Evolutionary conservation across 2,113 vertebrate species (phyloP), one percentile per base, ranked within the genome.

Genomic region (Lophochroa leadbeateri): DNA sequence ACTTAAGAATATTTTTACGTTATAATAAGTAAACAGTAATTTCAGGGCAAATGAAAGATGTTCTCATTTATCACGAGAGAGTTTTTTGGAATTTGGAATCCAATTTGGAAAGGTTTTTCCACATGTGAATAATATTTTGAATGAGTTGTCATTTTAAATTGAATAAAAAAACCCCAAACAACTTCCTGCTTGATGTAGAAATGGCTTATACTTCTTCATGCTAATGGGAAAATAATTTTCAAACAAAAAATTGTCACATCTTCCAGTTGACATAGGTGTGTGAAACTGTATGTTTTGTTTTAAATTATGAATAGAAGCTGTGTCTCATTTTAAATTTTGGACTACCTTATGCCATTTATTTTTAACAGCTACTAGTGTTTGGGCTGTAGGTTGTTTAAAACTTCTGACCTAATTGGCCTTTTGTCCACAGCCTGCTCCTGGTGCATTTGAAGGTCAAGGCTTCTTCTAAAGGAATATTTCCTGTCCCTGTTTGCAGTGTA

Each of bases 191-290:
- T 88, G 76, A 52, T 76, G 10, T 10, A 52, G 53, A 83, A 94
- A 61, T 52, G 13, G 1, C 61, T 91, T 10, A 1, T 2, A 21
- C 3, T 53, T 65, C 50, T 39, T 80, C 8, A 5, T 0, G 0
- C 4, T 76, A 11, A 72, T 28, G 17, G 13, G 37, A 37, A 63
- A 65, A 29, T 29, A 0, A 19, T 61, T 83, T 71, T 61, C 43
- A 44, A 61, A n/a, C 15, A 58, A 55, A 77, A 78, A 55, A 3
- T 11, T 5, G 17, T 60, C 44, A 14, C 6, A 8, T 70, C 80
- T 88, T 41, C 29, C 27, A 21, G 9, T 52, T 84, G 49, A 63
- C 24, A n/a, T 5, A 63, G 23, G 11, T 65, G 47, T 28, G 17
- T 53, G 23, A 55, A 53, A 55, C 39, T 31, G 17, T 18, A 20